Percentiles rank a stretch among this genome's conserved stretches.
Evolutionary conservation across 92 coral and sea anemone species (phyloP).

Genomic region (Plumapathes pennacea): DNA sequence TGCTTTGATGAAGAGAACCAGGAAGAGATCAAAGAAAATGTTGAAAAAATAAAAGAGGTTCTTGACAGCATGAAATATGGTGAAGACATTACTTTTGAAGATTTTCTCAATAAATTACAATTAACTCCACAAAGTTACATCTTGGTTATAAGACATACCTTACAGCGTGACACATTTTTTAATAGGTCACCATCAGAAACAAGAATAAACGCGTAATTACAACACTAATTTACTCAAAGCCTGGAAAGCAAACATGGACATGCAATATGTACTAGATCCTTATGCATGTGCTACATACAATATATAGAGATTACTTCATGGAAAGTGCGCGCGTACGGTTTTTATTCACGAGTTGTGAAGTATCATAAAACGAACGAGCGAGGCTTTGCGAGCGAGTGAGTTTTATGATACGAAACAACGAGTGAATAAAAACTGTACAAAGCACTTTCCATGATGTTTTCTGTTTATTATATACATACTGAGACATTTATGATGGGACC

Average conservation of each 20-base stretch:
- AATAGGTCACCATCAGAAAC: slow-evolving; percentile 3
- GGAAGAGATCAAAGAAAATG: slow-evolving; percentile 11
- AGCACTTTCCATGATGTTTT: too few species aligned
- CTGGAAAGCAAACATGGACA: slow-evolving; percentile 36
- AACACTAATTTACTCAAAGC: slow-evolving; percentile 27
- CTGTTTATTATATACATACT: too few species aligned
- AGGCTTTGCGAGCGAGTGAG: too few species aligned
- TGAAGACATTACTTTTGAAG: slow-evolving; percentile 24
- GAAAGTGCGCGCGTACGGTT: too few species aligned
- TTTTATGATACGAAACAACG: too few species aligned
- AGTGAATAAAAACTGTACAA: too few species aligned
- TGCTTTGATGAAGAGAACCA: slow-evolving; percentile 10
- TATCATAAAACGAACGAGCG: too few species aligned
- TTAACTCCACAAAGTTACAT: background rate
- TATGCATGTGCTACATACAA: slow-evolving; percentile 36
- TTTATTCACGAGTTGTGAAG: too few species aligned
- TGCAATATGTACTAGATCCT: slow-evolving; percentile 32
- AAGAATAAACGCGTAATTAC: slow-evolving; percentile 10
- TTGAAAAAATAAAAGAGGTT: slow-evolving; percentile 10
- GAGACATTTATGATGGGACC: too few species aligned
- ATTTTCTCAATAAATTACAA: slow-evolving; percentile 22
- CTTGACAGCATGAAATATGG: slow-evolving; percentile 11
- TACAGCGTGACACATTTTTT: slow-evolving; percentile 21
- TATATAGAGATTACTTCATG: too few species aligned
- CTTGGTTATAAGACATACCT: slow-evolving; percentile 1